These are phyloP conservation scores for Ploceus nigricollis DNA, from an alignment of 2,113 vertebrate species.

Conservation along the genomic window DNA sequence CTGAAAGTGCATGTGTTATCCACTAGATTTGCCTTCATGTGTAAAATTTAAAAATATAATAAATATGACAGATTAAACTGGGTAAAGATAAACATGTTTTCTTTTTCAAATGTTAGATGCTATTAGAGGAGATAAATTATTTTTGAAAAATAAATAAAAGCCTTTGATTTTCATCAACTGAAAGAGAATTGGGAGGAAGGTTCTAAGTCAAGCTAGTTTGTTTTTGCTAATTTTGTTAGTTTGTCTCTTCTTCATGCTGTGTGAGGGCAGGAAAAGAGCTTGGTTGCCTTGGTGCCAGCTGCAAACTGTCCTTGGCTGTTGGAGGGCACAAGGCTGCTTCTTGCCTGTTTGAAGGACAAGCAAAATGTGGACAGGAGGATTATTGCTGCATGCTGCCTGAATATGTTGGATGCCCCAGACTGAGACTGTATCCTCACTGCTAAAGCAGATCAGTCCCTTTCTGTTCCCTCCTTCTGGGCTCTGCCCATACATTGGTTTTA, in stretches of 20 bases:
- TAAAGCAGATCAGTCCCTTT: not conserved
- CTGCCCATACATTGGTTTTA: not conserved
- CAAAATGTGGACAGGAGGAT: not conserved
- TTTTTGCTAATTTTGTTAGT: not conserved
- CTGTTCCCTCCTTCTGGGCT: not conserved
- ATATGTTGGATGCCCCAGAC: not conserved
- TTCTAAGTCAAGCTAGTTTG: not conserved
- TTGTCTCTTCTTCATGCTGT: not conserved
- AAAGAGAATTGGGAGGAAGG: not conserved
- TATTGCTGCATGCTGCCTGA: not conserved
- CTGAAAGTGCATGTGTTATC: not conserved
- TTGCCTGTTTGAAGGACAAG: not conserved
- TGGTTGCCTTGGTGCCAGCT: not conserved
- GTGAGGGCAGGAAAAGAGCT: not conserved
- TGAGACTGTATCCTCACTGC: not conserved
- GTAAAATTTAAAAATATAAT: not conserved
- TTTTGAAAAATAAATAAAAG: not conserved
- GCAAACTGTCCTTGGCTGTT: not conserved
- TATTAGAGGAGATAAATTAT: not conserved
- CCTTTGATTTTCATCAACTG: not conserved
- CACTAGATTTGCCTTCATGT: not conserved
- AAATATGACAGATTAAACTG: not conserved
- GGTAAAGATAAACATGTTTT: not conserved
- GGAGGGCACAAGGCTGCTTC: not conserved
- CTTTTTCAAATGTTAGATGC: not conserved